Percentiles rank a stretch among this genome's conserved stretches.
phyloP scores from a whole-genome alignment of 35 echinoderm and acorn worm species.

The Heliocidaris tuberculata region DNA sequence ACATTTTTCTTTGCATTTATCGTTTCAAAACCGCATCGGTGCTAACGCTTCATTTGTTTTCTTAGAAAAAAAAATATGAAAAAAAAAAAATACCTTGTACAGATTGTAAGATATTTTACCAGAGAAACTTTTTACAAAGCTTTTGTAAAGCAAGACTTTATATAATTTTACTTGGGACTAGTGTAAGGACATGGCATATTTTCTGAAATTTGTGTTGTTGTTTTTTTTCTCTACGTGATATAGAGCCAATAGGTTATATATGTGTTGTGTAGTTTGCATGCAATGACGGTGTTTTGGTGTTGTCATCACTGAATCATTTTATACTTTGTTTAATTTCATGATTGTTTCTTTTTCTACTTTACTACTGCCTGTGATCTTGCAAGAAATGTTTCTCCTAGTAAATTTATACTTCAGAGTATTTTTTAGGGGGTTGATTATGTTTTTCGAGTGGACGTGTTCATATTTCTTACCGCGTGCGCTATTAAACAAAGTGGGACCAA shows the following conservation, averaged over 20 bases:
- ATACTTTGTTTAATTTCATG: background rate
- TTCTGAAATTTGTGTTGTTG: conserved; percentile 26
- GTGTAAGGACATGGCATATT: conserved; percentile 29
- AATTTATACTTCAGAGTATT: background rate
- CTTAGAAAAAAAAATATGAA: conserved; percentile 17
- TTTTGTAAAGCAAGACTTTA: conserved; percentile 40
- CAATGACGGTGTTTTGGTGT: background rate
- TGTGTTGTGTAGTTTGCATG: conserved; percentile 40
- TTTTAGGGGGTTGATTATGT: background rate
- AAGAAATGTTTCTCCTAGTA: background rate
- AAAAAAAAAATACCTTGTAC: conserved; percentile 24
- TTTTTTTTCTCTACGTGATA: background rate
- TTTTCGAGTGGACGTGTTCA: background rate
- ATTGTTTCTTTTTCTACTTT: background rate
- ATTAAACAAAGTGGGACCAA: background rate
- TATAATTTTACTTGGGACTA: conserved; percentile 37
- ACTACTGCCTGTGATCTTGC: background rate
- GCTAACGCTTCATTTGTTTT: conserved; percentile 41
- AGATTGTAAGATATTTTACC: conserved; percentile 39
- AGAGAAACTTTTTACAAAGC: conserved; percentile 46
- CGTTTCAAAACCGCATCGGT: conserved; percentile 40
- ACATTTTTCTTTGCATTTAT: background rate
- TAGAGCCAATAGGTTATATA: background rate
- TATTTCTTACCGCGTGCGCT: background rate
- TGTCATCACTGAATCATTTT: background rate